phyloP scores from a whole-genome alignment of 1,140 invertebrate species.

The Anastatus disparis region DNA sequence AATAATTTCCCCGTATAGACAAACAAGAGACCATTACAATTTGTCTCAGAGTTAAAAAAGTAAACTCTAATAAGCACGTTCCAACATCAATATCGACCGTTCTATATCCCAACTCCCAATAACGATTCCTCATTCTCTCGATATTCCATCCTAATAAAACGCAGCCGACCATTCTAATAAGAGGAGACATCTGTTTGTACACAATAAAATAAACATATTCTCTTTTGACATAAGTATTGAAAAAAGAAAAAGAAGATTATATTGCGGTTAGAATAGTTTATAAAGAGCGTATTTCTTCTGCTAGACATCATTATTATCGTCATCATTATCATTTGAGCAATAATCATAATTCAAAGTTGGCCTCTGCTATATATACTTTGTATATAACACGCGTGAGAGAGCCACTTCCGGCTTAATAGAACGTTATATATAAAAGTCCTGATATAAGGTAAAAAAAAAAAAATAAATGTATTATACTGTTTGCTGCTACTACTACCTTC shows the following conservation, averaged over 20 bases:
- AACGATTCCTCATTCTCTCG: slow-evolving; percentile 29
- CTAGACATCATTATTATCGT: slow-evolving; percentile 8
- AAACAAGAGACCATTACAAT: too few relatives aligned
- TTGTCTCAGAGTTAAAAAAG: background rate
- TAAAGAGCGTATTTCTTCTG: too few relatives aligned
- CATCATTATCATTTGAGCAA: slow-evolving; percentile 24
- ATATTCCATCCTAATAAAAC: slow-evolving; percentile 30
- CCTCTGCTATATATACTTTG: too few relatives aligned
- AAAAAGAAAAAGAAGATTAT: too few relatives aligned
- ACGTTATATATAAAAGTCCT: too few relatives aligned
- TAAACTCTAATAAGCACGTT: background rate
- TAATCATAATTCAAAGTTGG: slow-evolving; percentile 33
- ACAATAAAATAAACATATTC: slow-evolving; percentile 9
- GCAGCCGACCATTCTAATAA: slow-evolving; percentile 21
- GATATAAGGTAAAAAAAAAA: too few relatives aligned
- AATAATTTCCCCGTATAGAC: too few relatives aligned
- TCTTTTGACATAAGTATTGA: slow-evolving; percentile 2
- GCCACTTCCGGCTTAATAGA: slow-evolving; percentile 19
- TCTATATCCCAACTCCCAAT: slow-evolving; percentile 12
- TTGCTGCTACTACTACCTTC: too few relatives aligned
- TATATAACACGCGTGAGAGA: background rate
- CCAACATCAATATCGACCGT: background rate
- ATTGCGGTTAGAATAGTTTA: too few relatives aligned
- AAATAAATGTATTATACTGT: too few relatives aligned
- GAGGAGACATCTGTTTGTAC: slow-evolving; percentile 22